Evolutionary conservation across 1,140 invertebrate species (phyloP).

Genomic region (Leptinotarsa defecta): DNA sequence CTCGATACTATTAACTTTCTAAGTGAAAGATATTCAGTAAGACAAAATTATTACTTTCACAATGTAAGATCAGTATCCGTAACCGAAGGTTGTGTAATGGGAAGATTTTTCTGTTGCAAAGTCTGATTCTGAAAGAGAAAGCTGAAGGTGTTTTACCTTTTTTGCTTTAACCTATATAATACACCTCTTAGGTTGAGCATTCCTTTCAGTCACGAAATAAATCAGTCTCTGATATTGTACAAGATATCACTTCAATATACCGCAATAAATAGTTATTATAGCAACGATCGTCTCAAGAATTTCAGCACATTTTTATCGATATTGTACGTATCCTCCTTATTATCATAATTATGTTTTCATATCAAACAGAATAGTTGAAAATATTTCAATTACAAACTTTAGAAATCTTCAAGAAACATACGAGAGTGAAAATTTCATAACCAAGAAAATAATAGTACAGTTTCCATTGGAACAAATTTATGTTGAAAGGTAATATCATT

Average conservation of each 20-base stretch:
- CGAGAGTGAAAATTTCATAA: too few relatives aligned
- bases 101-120: constrained; percentile 8
- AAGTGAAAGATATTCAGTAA: constrained; percentile 44
- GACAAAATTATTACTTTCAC: constrained; percentile 9
- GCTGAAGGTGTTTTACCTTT: constrained; percentile 2
- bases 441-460: too few relatives aligned
- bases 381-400: too few relatives aligned
- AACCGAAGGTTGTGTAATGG: neutral
- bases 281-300: neutral
- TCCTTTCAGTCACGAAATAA: constrained; percentile 6
- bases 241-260: neutral
- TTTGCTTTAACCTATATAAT: neutral
- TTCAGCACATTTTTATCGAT: neutral
- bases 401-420: too few relatives aligned
- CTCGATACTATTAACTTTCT: constrained; percentile 38
- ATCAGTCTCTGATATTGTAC: neutral
- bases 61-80: constrained; percentile 3
- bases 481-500: too few relatives aligned
- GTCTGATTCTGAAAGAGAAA: neutral
- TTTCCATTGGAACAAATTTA: too few relatives aligned
- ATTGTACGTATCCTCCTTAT: too few relatives aligned
- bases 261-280: neutral
- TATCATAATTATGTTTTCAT: too few relatives aligned
- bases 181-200: neutral
- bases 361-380: too few relatives aligned